Evolutionary conservation across 2,888 invertebrate species (phyloP).

Genomic region (Gryllus longicercus): DNA sequence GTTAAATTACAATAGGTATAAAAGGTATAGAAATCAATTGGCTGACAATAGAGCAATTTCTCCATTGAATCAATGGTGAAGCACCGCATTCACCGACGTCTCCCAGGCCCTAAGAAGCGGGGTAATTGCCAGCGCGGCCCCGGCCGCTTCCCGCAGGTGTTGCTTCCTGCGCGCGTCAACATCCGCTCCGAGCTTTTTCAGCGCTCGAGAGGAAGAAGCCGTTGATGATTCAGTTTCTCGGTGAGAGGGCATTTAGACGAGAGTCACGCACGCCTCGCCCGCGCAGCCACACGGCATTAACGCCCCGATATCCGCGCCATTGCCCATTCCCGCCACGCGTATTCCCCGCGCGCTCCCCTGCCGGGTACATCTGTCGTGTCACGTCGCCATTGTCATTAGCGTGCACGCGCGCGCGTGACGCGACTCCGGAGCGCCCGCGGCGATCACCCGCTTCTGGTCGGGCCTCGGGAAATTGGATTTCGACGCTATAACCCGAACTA

Average conservation of each 20-base stretch:
- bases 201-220: not conserved
- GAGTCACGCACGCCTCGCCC: not conserved
- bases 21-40: too few species aligned
- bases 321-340: not conserved
- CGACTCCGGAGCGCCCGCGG: not conserved
- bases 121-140: not conserved
- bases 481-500: not conserved
- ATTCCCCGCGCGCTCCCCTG: not conserved
- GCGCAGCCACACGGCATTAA: not conserved
- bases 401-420: not conserved
- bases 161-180: constrained; percentile 6
- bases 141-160: constrained; percentile 3
- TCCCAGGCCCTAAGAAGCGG: not conserved
- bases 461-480: not conserved
- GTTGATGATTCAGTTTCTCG: not conserved
- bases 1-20: too few species aligned
- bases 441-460: not conserved
- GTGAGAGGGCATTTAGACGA: constrained; percentile 5
- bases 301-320: not conserved
- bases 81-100: too few species aligned
- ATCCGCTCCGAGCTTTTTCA: constrained; percentile 1
- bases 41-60: too few species aligned
- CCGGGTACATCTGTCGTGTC: not conserved
- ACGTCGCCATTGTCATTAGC: not conserved
- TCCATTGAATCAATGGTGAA: too few species aligned